Base-by-base conservation (phyloP, 2,888 invertebrate genomes). In the Athripsodes cinereus region DNA sequence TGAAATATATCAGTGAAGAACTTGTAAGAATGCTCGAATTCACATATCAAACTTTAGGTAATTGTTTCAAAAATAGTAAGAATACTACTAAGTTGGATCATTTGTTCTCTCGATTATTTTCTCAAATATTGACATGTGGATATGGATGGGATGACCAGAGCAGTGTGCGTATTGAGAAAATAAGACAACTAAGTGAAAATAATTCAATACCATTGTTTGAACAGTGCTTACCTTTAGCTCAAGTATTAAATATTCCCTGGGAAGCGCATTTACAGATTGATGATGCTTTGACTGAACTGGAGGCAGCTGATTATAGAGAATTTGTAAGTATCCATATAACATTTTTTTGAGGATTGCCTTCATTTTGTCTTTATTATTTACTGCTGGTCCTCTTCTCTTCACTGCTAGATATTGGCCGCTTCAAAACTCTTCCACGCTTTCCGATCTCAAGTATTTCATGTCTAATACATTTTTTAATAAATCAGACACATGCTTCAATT, bases 301-400 rank as follows among this genome's bases (percentile, higher is more conserved):
- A 94, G 75, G 90, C 94, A 13, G 91, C 91, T 74, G 94, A 95
- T 76, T 93, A 92, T 72, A 82, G 90, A 66, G 92, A 92, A 75
- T 90, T 90, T 90, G 88, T 88, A 71, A 70, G 21, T 16, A 10
- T n/a, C n/a, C n/a, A n/a, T n/a, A n/a, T n/a, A n/a, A n/a, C n/a
- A n/a, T n/a, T n/a, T n/a, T n/a, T n/a, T n/a, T n/a, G n/a, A n/a
- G n/a, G n/a, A n/a, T n/a, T n/a, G n/a, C n/a, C n/a, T n/a, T n/a
- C n/a, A n/a, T n/a, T n/a, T n/a, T n/a, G n/a, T n/a, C n/a, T n/a
- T n/a, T n/a, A n/a, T n/a, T n/a, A n/a, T n/a, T n/a, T n/a, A n/a
- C n/a, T n/a, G n/a, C n/a, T n/a, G n/a, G n/a, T n/a, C n/a, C n/a
- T n/a, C n/a, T n/a, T n/a, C n/a, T n/a, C n/a, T n/a, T n/a, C n/a